These are phyloP conservation scores for Nezara viridula DNA, from an alignment of 2,888 invertebrate genomes.

Conservation along the genomic window DNA sequence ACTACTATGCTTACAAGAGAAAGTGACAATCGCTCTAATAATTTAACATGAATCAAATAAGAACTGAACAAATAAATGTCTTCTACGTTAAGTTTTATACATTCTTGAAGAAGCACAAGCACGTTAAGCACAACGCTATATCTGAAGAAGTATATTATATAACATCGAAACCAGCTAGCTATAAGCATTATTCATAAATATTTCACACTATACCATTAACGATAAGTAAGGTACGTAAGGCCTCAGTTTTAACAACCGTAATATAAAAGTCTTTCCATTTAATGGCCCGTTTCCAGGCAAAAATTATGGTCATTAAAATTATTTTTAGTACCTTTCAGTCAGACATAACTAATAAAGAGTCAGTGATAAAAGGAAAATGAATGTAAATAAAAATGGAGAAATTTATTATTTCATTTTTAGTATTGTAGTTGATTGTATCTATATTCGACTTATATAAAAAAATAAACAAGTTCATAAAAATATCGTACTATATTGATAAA, in stretches of 20 bases:
- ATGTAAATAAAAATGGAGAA: not conserved
- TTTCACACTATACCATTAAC: not conserved
- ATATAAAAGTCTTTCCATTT: conserved; percentile 35
- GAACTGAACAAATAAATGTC: no score
- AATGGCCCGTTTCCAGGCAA: conserved; percentile 22
- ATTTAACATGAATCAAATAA: no score
- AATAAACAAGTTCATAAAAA: no score
- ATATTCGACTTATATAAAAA: not conserved
- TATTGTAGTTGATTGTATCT: not conserved
- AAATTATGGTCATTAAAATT: conserved; percentile 36
- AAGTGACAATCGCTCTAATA: no score
- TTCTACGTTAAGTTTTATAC: no score
- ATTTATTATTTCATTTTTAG: not conserved
- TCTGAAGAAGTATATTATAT: not conserved
- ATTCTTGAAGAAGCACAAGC: no score
- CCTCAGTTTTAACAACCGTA: not conserved
- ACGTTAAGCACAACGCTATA: not conserved
- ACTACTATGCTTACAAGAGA: no score
- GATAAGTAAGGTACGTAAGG: not conserved
- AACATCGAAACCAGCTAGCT: not conserved
- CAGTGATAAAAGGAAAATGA: not conserved
- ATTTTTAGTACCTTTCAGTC: conserved; percentile 36
- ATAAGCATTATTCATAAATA: not conserved
- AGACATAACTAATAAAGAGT: conserved; percentile 1
- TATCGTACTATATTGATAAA: no score